Evolutionary conservation across 2,797 vertebrate genomes (phyloP), one percentile per base, ranked within the genome.

Genomic region (Dallia pectoralis): DNA sequence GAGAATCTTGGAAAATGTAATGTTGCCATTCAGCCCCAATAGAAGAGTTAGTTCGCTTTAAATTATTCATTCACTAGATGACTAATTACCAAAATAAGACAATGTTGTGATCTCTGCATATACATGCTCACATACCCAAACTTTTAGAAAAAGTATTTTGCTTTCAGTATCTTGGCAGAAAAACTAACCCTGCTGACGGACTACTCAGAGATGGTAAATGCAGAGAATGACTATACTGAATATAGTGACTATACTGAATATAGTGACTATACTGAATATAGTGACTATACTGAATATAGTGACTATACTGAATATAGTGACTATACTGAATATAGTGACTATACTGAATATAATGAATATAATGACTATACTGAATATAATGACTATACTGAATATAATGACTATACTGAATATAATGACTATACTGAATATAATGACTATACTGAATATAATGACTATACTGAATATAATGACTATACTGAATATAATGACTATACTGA

Each of bases 341-440:
- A 75, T 40, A 73, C 59, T 9, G 56, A 67, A 36, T 61, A n/a
- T n/a, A 32, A 67, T 75, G 72, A 76, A 62, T 4, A 53, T 44
- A 70, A 74, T 14, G 12, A n/a, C 53, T 61, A 75, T 40, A 73
- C 59, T 75, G 72, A 76, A 62, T 4, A 53, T 44, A 70, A 74
- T 14, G 12, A n/a, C 53, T 61, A 75, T 40, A 73, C 59, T 9
- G 56, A 67, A 36, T 61, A n/a, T n/a, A n/a, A n/a, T n/a, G n/a
- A n/a, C n/a, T n/a, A n/a, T n/a, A n/a, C n/a, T 75, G 72, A 76
- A 62, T 4, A 53, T 44, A 70, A 74, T 14, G 12, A n/a, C 53
- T 61, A 75, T 40, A 73, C 59, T 9, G 56, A 67, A 36, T 61
- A n/a, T n/a, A n/a, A n/a, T n/a, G n/a, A n/a, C n/a, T n/a, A n/a